phyloP scores from a whole-genome alignment of 2,113 vertebrate species.

The Guaruba guarouba region DNA sequence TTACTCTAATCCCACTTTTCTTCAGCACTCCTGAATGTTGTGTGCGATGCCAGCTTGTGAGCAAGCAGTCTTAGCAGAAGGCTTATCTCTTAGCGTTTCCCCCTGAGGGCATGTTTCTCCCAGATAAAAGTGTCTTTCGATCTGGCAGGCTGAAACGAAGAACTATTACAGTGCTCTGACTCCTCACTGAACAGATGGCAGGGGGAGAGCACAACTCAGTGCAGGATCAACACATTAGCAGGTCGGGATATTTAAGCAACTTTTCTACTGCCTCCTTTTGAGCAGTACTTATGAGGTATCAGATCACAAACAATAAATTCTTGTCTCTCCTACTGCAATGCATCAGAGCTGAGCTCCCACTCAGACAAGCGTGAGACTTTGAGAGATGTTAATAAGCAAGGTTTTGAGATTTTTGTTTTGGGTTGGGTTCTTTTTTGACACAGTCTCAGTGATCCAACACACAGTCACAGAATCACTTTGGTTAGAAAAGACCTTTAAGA shows the following conservation, averaged over 20 bases:
- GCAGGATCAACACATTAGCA: neutral
- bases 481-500: neutral
- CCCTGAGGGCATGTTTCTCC: neutral
- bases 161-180: neutral
- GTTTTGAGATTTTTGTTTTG: neutral
- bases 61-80: conserved; percentile 5
- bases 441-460: neutral
- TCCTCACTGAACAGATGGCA: neutral
- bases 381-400: neutral
- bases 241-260: neutral
- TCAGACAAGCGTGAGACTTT: neutral
- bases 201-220: neutral
- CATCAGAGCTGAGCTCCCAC: neutral
- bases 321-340: neutral
- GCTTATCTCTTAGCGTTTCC: neutral
- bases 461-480: neutral
- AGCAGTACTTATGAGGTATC: neutral
- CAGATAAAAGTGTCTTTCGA: neutral
- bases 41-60: neutral
- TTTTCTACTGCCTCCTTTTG: neutral
- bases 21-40: neutral
- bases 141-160: conserved; percentile 2
- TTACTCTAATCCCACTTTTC: neutral
- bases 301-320: neutral
- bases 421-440: neutral